phyloP scores from a whole-genome alignment of 2,797 vertebrate species.

The Parauchenoglanis punctatus region DNA sequence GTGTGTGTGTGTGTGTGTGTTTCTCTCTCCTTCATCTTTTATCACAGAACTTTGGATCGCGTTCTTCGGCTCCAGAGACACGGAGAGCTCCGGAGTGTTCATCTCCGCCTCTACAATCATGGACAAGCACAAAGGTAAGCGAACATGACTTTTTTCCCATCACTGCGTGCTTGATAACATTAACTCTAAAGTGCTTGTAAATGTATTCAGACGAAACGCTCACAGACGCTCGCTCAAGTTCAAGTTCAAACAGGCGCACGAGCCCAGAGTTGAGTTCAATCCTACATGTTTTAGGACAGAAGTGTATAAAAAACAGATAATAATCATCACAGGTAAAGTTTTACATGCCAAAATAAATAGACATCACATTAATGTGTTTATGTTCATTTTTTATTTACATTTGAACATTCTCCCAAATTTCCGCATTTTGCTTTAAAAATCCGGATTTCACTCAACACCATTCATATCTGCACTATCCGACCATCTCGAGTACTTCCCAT shows the following conservation, averaged over 20 bases:
- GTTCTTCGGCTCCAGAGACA: not conserved
- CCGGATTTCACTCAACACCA: not conserved
- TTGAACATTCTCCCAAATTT: not conserved
- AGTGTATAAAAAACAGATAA: not conserved
- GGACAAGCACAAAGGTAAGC: conserved; percentile 81
- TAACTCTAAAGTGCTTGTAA: not conserved
- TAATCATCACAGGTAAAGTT: not conserved
- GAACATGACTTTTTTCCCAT: not conserved
- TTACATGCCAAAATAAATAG: not conserved
- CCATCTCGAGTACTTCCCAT: not conserved
- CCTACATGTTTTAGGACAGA: not conserved
- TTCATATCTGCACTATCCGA: not conserved
- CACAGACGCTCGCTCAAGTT: not conserved
- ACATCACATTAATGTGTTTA: not conserved
- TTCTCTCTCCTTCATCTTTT: conserved; percentile 14
- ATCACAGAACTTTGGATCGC: conserved; percentile 29
- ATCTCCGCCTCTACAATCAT: conserved; percentile 59
- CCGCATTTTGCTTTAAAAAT: too few relatives aligned
- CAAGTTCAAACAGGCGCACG: not conserved
- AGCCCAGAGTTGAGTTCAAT: not conserved
- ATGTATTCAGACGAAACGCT: not conserved
- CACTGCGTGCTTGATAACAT: too few relatives aligned
- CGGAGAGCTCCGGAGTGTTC: not conserved
- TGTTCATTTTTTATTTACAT: not conserved
- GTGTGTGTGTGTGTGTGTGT: not conserved